These are phyloP conservation scores for Sebastolobus alascanus DNA, from an alignment of 2,797 vertebrate genomes.

Conservation along the genomic window DNA sequence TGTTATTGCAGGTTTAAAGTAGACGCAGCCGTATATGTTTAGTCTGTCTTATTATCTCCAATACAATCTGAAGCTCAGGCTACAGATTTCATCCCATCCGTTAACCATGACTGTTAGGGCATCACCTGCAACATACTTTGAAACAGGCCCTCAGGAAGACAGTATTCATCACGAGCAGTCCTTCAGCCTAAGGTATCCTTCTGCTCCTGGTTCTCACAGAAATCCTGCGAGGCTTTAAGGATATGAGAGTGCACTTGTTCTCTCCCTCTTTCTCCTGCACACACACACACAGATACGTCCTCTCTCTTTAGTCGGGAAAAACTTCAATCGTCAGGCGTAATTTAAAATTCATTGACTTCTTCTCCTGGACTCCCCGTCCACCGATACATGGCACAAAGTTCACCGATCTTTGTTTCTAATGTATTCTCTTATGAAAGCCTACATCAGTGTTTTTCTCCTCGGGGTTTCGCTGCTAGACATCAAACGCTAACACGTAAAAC, in stretches of 20 bases:
- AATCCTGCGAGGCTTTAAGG: slow-evolving; percentile 46
- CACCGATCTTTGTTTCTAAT: slow-evolving; percentile 40
- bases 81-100: slow-evolving; percentile 7
- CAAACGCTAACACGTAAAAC: slow-evolving; percentile 20
- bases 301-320: slow-evolving; percentile 23
- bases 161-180: slow-evolving; percentile 38
- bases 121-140: slow-evolving; percentile 33
- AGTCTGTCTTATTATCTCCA: neutral
- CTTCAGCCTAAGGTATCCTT: slow-evolving; percentile 55
- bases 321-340: slow-evolving; percentile 50
- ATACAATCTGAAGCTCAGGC: slow-evolving; percentile 10
- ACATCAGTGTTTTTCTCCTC: slow-evolving; percentile 4
- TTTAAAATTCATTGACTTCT: slow-evolving; percentile 61
- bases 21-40: neutral
- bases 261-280: slow-evolving; percentile 1
- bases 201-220: slow-evolving; percentile 46
- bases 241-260: slow-evolving; percentile 33
- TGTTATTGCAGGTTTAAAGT: neutral
- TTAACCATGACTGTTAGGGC: slow-evolving; percentile 20
- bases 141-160: slow-evolving; percentile 40
- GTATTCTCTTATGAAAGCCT: slow-evolving; percentile 14
- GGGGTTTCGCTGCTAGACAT: slow-evolving; percentile 9
- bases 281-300: slow-evolving; percentile 9
- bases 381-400: slow-evolving; percentile 18
- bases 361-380: slow-evolving; percentile 20